Base-by-base conservation (phyloP, 30 jellyfish, hydroid and myxozoan species). In the Hydractinia echinata region DNA sequence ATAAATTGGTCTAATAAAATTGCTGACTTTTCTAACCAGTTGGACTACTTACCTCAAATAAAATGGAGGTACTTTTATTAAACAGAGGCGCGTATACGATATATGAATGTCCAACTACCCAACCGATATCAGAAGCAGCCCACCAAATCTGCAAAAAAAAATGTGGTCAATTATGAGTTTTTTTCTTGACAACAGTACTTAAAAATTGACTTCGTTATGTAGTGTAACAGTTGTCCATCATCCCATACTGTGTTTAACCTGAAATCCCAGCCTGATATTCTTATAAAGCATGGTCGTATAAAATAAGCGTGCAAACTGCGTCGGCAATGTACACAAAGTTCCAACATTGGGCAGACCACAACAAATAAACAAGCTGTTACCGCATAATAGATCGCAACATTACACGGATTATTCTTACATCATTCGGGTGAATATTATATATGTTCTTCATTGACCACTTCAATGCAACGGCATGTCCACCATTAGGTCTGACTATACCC, bases 71-170 rank as follows among this genome's bases (percentile, higher is more conserved):
- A 79, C 99, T 88, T 15, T 96, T 95, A 49, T 93, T 87, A 6
- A 93, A 85, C 67, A 93, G 69, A 11, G 99, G 99, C n/a, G 95
- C 99, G 82, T 93, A 93, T 16, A 93, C 87, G 51, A 83, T 79
- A 82, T 93, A 93, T 5, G 99, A 93, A 73, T 93, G 99, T 8
- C 99, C 99, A 16, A 93, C 99, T 18, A 93, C 95, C 99, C 99
- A 93, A 10, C 99, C 99, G 67, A 93, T 93, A 76, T 93, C 99
- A 2, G 99, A 93, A 13, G 94, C 96, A 3, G 99, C 85, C 99
- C 99, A 93, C 96, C 96, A 93, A 1, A 87, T 83, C 99, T 93
- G 77, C 5, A 85, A 30, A 53, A 48, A 76, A 61, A 67, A 15
- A 74, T 10, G 9, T 51, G 70, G n/a, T 60, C 19, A 13, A 30